A percentile compares a stretch with the other conserved stretches of the same genome.
Conservation (phyloP, 1,140 invertebrate species). For the Hylyphantes graminicola region DNA sequence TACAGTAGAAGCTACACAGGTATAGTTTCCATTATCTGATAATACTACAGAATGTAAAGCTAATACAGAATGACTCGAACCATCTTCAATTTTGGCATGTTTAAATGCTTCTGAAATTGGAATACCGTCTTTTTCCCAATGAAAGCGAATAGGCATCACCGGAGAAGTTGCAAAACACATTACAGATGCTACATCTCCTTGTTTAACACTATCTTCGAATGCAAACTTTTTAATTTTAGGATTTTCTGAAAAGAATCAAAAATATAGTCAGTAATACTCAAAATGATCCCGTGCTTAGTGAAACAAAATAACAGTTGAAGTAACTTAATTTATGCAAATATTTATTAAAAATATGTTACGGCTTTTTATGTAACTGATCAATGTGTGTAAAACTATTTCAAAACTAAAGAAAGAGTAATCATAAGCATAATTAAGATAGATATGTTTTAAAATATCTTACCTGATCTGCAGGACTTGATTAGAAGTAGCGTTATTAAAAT, state of each 20-base stretch:
- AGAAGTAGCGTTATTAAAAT: too few relatives aligned
- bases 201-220: slow-evolving; percentile 44
- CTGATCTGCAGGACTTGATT: too few relatives aligned
- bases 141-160: slow-evolving; percentile 15
- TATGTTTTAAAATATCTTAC: too few relatives aligned
- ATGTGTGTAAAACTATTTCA: too few relatives aligned
- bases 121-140: slow-evolving; percentile 35
- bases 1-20: slow-evolving; percentile 90
- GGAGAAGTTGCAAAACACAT: slow-evolving; percentile 31
- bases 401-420: too few relatives aligned
- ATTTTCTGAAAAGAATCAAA: slow-evolving; percentile 16
- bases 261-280: background rate
- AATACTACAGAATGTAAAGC: slow-evolving; percentile 81
- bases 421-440: too few relatives aligned
- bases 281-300: too few relatives aligned
- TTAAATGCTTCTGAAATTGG: background rate
- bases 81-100: slow-evolving; percentile 27
- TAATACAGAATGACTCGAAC: slow-evolving; percentile 71
- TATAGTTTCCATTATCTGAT: slow-evolving; percentile 82
- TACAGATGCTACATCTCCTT: slow-evolving; percentile 51
- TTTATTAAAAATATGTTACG: too few relatives aligned
- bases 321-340: too few relatives aligned
- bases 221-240: slow-evolving; percentile 51
- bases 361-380: too few relatives aligned
- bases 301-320: too few relatives aligned